A percentile compares a stretch with the other conserved stretches of the same genome.
phyloP scores from a whole-genome alignment of 2,113 vertebrate genomes.

The Oreocharis arfaki region DNA sequence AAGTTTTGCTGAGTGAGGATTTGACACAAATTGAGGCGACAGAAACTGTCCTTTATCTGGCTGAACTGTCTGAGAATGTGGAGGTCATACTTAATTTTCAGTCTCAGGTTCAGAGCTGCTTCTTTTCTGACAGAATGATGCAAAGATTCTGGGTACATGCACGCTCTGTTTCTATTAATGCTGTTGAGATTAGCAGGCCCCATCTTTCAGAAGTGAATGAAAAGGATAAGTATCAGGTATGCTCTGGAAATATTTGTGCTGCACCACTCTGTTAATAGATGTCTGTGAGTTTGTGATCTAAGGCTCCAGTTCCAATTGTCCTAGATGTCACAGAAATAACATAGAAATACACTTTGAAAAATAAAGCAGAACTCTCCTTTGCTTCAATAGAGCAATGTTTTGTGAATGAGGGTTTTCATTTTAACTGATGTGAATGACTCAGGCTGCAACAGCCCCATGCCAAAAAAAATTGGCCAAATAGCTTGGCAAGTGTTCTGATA shows the following conservation, averaged over 20 bases:
- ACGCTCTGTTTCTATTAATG: not conserved
- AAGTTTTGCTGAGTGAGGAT: not conserved
- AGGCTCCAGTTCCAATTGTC: not conserved
- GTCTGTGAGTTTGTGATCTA: not conserved
- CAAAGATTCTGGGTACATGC: not conserved
- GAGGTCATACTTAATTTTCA: not conserved
- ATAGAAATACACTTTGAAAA: not conserved
- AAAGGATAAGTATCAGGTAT: not conserved
- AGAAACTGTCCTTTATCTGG: not conserved
- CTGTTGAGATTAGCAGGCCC: not conserved
- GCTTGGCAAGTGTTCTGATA: slow-evolving; percentile 6
- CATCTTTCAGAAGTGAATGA: not conserved
- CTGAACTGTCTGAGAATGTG: not conserved
- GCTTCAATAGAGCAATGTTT: not conserved
- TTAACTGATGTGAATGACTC: not conserved
- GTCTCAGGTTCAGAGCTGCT: not conserved
- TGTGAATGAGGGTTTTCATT: not conserved
- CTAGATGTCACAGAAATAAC: not conserved
- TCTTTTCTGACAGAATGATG: not conserved
- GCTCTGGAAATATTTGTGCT: not conserved
- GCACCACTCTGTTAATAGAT: not conserved
- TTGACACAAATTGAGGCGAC: not conserved
- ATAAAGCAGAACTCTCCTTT: not conserved
- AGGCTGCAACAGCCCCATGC: not conserved
- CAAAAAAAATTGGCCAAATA: slow-evolving; percentile 13